phyloP scores from a whole-genome alignment of 1,140 invertebrate species.

The Neodiprion fabricii region DNA sequence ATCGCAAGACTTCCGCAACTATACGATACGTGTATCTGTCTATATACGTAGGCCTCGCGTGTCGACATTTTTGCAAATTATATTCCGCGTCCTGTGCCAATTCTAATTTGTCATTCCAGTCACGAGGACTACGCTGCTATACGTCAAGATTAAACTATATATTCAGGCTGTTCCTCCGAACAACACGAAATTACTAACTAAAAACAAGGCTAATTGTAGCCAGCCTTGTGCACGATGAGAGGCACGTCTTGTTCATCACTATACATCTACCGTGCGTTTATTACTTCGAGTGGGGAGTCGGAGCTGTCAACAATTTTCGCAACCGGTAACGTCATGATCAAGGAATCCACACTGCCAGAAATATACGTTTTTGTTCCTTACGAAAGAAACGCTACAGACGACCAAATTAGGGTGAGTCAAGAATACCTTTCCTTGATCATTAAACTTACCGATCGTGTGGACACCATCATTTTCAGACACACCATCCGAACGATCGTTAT shows the following conservation, averaged over 20 bases:
- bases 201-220: neutral
- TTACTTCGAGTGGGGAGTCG: neutral
- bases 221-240: neutral
- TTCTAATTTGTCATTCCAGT: neutral
- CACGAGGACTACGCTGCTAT: neutral
- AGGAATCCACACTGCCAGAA: no score
- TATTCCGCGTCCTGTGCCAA: conserved; percentile 3
- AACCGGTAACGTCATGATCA: neutral
- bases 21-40: no score
- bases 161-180: neutral
- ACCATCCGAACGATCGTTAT: no score
- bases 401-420: no score
- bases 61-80: neutral
- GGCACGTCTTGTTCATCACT: neutral
- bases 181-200: neutral
- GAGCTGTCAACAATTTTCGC: neutral
- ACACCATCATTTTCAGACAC: no score
- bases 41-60: neutral
- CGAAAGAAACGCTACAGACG: no score
- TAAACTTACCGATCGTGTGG: no score
- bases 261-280: neutral
- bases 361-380: no score
- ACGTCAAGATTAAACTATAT: neutral
- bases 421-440: no score
- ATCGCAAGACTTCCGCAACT: neutral